Percentiles rank a stretch among this genome's conserved stretches.
Evolutionary conservation across 2,797 vertebrate species (phyloP).

Genomic region (Benthosema pterotum): DNA sequence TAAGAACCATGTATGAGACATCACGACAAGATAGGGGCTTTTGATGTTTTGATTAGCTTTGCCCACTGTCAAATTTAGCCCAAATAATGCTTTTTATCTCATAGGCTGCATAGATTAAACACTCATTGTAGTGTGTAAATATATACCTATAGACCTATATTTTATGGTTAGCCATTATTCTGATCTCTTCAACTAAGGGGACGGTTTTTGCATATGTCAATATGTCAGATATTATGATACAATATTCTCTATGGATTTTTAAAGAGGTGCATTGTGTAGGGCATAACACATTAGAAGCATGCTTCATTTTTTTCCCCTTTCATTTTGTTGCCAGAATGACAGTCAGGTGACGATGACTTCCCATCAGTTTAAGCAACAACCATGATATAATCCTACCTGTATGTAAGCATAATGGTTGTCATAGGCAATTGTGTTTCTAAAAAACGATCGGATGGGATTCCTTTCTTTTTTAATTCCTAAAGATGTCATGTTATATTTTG

Average conservation of each 20-base stretch:
- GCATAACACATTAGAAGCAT: too few species aligned
- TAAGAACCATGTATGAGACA: background rate
- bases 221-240: constrained; percentile 37
- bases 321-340: too few species aligned
- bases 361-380: too few species aligned
- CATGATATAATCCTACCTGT: too few species aligned
- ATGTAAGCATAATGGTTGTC: background rate
- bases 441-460: background rate
- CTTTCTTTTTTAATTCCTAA: background rate
- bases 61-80: background rate
- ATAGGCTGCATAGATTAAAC: background rate
- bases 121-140: too few species aligned
- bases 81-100: background rate
- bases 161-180: background rate
- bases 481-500: background rate
- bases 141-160: too few species aligned
- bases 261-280: constrained; percentile 1
- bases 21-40: constrained; percentile 21
- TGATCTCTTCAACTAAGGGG: background rate
- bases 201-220: background rate
- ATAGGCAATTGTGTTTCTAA: constrained; percentile 12
- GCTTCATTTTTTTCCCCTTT: too few species aligned
- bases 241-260: constrained; percentile 23
- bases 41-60: constrained; percentile 33
- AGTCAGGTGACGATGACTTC: too few species aligned